Conservation (phyloP, 2,888 invertebrate species). For the Diogma glabrata region DNA sequence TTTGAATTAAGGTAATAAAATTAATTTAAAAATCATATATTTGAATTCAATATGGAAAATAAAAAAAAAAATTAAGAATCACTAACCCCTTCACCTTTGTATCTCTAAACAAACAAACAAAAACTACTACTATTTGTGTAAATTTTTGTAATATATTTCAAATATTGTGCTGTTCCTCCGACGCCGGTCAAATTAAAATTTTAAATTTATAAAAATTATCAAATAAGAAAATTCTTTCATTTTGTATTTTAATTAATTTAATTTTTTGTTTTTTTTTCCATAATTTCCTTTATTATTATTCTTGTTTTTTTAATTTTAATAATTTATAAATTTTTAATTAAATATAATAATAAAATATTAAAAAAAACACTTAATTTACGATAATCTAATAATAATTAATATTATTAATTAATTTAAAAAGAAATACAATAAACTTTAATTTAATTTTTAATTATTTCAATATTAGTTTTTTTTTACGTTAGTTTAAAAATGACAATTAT, state of each 20-base stretch:
- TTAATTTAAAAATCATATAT: constrained; percentile 17
- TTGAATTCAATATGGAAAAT: constrained; percentile 16
- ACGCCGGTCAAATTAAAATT: not conserved
- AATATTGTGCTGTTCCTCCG: not conserved
- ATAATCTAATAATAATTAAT: too few species aligned
- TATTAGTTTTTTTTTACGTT: too few species aligned
- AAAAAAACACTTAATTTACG: too few species aligned
- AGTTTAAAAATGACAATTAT: too few species aligned
- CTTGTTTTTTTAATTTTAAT: constrained; percentile 6
- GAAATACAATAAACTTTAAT: too few species aligned
- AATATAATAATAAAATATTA: too few species aligned
- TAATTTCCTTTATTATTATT: not conserved
- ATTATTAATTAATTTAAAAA: too few species aligned
- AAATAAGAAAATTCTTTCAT: too few species aligned
- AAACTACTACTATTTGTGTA: constrained; percentile 21
- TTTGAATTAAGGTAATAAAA: constrained; percentile 24
- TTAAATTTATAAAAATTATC: constrained; percentile 8
- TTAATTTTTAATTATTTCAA: too few species aligned
- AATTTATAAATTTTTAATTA: too few species aligned
- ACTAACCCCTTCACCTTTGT: constrained; percentile 30
- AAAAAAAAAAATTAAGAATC: constrained; percentile 18
- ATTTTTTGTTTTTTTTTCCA: not conserved
- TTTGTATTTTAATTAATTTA: too few species aligned
- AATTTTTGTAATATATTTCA: constrained; percentile 21
- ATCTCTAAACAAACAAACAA: constrained; percentile 32